Conservation (phyloP, 2,113 vertebrate genomes). For the Irena cyanogastra region DNA sequence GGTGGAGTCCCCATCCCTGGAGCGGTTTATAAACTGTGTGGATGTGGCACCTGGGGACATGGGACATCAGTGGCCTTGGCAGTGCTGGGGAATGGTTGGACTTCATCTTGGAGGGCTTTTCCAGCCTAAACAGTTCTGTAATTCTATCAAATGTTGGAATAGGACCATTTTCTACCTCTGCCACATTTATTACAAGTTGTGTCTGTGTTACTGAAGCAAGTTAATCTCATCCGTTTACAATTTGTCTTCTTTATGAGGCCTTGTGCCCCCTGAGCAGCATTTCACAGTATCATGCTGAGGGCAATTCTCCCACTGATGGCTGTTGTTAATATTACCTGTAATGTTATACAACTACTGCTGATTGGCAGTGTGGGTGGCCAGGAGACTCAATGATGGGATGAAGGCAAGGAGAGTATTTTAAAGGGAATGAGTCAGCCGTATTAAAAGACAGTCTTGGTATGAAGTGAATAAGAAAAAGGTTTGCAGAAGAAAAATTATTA, state of each 20-base stretch:
- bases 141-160: neutral
- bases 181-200: neutral
- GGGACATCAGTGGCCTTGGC: neutral
- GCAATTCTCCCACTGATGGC: neutral
- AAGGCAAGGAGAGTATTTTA: neutral
- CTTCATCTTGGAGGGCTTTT: neutral
- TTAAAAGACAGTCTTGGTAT: neutral
- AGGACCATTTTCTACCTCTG: rapidly evolving
- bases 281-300: neutral
- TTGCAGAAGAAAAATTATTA: neutral
- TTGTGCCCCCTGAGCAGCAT: neutral
- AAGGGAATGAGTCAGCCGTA: neutral
- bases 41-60: rapidly evolving
- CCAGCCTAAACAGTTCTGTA: neutral
- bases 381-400: neutral
- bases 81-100: neutral
- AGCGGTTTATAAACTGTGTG: rapidly evolving
- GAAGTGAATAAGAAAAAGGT: neutral
- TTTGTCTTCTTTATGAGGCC: neutral
- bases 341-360: neutral
- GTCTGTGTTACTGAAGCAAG: neutral
- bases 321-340: neutral
- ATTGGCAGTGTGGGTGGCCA: neutral
- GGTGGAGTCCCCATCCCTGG: rapidly evolving
- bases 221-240: neutral